Conservation (phyloP, 1,140 invertebrate genomes). For the Brachionus paranguensis region DNA sequence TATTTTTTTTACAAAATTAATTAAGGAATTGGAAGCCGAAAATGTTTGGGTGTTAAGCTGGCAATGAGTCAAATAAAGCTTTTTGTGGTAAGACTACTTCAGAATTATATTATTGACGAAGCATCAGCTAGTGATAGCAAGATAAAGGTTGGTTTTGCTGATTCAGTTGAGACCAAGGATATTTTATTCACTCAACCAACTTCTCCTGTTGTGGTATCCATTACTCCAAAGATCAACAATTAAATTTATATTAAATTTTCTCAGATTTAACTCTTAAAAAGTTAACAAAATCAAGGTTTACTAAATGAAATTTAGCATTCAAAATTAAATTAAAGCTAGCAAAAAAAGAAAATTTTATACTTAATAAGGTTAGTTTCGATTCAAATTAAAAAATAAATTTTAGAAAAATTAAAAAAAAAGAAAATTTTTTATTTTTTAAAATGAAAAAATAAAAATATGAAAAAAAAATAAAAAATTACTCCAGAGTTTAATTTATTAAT, state of each 20-base stretch:
- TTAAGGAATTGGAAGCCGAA: constrained; percentile 31
- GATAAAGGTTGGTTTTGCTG: background rate
- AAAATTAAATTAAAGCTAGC: too few species aligned
- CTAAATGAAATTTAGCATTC: too few species aligned
- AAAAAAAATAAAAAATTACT: too few species aligned
- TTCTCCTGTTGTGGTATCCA: background rate
- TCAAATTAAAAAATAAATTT: too few species aligned
- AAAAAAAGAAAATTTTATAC: too few species aligned
- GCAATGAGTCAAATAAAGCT: constrained; percentile 38
- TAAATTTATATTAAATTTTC: background rate
- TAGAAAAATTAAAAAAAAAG: too few species aligned
- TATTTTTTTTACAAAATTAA: background rate
- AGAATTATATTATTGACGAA: background rate
- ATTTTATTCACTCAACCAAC: background rate
- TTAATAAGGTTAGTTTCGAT: too few species aligned
- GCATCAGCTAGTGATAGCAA: background rate
- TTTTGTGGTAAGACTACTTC: constrained; percentile 18
- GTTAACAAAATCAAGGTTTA: too few species aligned
- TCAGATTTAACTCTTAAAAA: background rate
- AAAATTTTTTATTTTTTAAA: too few species aligned
- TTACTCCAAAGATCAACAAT: background rate
- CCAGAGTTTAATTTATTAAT: too few species aligned
- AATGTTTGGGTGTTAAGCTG: constrained; percentile 28
- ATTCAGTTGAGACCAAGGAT: constrained; percentile 14
- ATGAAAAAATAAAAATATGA: too few species aligned